Evolutionary conservation across 2,797 vertebrate species (phyloP).

Genomic region (Erpetoichthys calabaricus): DNA sequence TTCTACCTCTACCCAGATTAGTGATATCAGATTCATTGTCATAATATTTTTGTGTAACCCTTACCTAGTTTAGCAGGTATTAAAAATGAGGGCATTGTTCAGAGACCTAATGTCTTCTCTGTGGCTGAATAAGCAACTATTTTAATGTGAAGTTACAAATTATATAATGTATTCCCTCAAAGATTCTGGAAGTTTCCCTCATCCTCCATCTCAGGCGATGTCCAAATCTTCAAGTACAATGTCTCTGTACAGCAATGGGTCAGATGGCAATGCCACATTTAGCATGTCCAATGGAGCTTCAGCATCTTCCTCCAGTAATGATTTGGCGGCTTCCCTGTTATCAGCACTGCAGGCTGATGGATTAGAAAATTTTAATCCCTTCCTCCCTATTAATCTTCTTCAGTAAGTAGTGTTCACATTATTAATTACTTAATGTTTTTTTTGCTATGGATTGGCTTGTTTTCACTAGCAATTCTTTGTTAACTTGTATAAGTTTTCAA

Average conservation of each 20-base stretch:
- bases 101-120: too few relatives aligned
- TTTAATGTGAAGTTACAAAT: too few relatives aligned
- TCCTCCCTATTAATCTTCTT: slow-evolving; percentile 60
- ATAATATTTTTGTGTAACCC: too few relatives aligned
- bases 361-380: slow-evolving; percentile 56
- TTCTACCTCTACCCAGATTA: too few relatives aligned
- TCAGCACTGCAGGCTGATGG: slow-evolving; percentile 46
- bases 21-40: too few relatives aligned
- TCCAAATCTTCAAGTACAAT: slow-evolving; percentile 63
- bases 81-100: too few relatives aligned
- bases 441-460: too few relatives aligned
- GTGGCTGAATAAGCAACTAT: too few relatives aligned
- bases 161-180: too few relatives aligned
- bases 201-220: slow-evolving; percentile 41
- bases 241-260: slow-evolving; percentile 56
- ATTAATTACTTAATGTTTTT: neutral
- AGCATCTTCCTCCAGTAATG: slow-evolving; percentile 55
- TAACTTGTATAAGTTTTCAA: neutral
- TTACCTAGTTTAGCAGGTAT: too few relatives aligned
- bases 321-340: slow-evolving; percentile 52
- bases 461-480: too few relatives aligned
- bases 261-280: slow-evolving; percentile 53
- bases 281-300: slow-evolving; percentile 56
- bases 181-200: slow-evolving; percentile 23
- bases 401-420: slow-evolving; percentile 45